phyloP scores from a whole-genome alignment of 2,113 vertebrate genomes.

The Sturnus vulgaris region DNA sequence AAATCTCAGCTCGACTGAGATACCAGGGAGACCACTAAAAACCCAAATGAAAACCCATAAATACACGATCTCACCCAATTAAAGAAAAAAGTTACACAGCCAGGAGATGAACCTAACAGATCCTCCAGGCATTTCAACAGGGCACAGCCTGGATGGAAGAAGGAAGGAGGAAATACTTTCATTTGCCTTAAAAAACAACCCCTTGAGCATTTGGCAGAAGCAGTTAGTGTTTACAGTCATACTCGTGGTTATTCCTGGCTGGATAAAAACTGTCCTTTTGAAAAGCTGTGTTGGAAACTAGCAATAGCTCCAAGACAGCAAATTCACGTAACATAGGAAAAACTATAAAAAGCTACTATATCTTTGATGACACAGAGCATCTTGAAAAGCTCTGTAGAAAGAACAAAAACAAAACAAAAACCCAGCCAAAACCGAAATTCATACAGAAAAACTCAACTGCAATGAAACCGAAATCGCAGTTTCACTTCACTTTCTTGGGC shows the following conservation, averaged over 20 bases:
- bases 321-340: not conserved
- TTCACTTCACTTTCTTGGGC: not conserved
- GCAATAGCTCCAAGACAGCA: not conserved
- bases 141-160: not conserved
- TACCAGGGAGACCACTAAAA: not conserved
- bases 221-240: not conserved
- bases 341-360: not conserved
- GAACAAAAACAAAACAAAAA: not conserved
- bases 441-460: fast-evolving
- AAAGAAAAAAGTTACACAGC: not conserved
- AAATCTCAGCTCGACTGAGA: not conserved
- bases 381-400: not conserved
- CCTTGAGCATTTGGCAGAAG: not conserved
- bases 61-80: not conserved
- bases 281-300: not conserved
- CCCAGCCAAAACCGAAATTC: not conserved
- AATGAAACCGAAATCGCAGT: not conserved
- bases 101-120: not conserved
- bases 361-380: not conserved
- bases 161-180: not conserved
- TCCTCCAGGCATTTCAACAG: not conserved
- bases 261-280: not conserved
- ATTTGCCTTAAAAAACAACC: not conserved
- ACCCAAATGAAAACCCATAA: not conserved
- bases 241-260: not conserved